phyloP scores from a whole-genome alignment of 1,140 invertebrate species.

The Popillia japonica region DNA sequence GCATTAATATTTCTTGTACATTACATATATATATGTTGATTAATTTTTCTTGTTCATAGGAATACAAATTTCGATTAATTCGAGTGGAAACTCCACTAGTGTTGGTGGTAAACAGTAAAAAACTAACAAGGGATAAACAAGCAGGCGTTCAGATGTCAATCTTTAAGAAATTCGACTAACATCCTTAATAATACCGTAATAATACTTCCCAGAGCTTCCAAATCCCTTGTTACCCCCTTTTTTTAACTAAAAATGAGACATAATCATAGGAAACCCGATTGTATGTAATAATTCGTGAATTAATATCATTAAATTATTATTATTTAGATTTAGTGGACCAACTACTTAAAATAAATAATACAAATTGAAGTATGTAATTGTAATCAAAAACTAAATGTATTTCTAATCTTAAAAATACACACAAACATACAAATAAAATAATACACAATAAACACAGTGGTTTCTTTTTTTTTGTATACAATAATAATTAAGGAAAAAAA shows the following conservation, averaged over 20 bases:
- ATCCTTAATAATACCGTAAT: neutral
- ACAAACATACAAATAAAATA: conserved; percentile 37
- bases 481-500: conserved; percentile 20
- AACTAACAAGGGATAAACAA: conserved; percentile 73
- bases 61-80: conserved; percentile 75
- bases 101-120: conserved; percentile 79
- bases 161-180: conserved; percentile 54
- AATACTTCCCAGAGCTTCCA: conserved; percentile 35
- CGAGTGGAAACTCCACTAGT: conserved; percentile 79
- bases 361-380: conserved; percentile 10
- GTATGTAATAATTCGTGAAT: neutral
- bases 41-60: conserved; percentile 61
- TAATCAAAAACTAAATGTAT: conserved; percentile 38
- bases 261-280: conserved; percentile 16
- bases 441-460: conserved; percentile 34
- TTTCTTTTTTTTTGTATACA: conserved; percentile 31
- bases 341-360: conserved; percentile 39
- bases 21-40: neutral
- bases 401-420: conserved; percentile 40
- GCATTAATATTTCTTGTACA: conserved; percentile 5
- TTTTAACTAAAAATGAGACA: neutral
- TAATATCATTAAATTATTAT: conserved; percentile 27
- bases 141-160: conserved; percentile 64
- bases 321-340: conserved; percentile 40
- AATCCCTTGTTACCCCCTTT: neutral